These are phyloP conservation scores for Gymnopithys bicolor DNA, from an alignment of 2,797 vertebrate species.

Conservation along the genomic window DNA sequence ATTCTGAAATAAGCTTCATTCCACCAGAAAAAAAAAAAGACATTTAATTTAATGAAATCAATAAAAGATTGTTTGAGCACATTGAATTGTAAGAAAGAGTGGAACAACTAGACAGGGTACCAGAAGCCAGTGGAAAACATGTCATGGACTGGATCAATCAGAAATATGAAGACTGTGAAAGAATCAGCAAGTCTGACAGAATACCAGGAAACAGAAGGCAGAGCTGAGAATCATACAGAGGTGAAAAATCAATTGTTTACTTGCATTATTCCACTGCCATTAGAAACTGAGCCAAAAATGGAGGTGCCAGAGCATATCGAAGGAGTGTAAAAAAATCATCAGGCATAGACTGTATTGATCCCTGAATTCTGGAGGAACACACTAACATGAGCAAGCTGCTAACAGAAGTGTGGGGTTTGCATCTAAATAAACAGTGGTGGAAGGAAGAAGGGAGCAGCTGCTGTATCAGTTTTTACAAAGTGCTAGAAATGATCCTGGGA, in stretches of 20 bases:
- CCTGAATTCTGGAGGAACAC: background rate
- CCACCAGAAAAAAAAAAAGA: background rate
- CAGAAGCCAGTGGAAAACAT: background rate
- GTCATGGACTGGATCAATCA: background rate
- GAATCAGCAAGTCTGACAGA: background rate
- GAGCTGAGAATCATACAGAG: background rate
- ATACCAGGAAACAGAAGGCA: background rate
- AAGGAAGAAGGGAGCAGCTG: background rate
- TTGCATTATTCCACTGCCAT: background rate
- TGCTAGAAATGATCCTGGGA: background rate
- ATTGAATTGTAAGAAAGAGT: background rate
- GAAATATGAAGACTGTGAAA: background rate
- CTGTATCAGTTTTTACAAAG: background rate
- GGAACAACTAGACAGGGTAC: background rate
- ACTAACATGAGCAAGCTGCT: background rate
- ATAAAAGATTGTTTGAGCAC: background rate
- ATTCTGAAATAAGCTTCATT: background rate
- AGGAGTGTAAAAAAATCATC: background rate
- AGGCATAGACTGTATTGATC: background rate
- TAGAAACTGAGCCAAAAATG: background rate
- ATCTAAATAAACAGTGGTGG: background rate
- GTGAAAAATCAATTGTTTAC: constrained; percentile 5
- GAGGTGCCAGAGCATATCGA: background rate
- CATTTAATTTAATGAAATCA: background rate
- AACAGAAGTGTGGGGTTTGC: background rate